Evolutionary conservation across 2,113 vertebrate species (phyloP), one percentile per base, ranked within the genome.

Genomic region (Nansenia antarctica): DNA sequence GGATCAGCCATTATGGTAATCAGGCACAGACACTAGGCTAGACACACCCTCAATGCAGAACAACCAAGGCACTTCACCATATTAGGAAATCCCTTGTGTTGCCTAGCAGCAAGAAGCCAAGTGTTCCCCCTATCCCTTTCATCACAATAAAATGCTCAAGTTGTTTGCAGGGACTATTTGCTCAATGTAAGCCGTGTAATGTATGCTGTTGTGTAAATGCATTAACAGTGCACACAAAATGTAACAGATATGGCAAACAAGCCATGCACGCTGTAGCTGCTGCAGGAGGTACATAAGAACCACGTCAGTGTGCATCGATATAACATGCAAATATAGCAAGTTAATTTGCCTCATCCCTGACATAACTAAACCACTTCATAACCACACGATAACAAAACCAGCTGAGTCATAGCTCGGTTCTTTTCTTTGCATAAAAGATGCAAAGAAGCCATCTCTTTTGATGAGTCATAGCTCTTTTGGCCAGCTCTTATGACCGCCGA

Each of bases 81-180:
- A 91, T 88, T 88, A 90, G 89, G 90, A 89, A 87, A 89, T 87
- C 83, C 85, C 81, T 64, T 73, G 8, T 49, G 89, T 91, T 90
- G 87, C 88, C 79, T 80, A 81, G 88, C 86, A 89, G 74, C 87
- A 70, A 84, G 80, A 89, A 89, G 82, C 87, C 65, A 78, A 82
- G 84, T 83, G 83, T 82, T 77, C 83, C 84, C 82, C 31, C 27
- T 60, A 35, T 76, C 37, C 18, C 18, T 37, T 67, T 57, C 65
- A 27, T 11, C 14, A 31, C 18, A 45, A 37, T 22, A 32, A n/a
- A 60, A 60, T 9, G 30, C n/a, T 45, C n/a, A 18, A 18, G 14
- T 37, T 37, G 35, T n/a, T 37, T 2, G 15, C 14, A 18, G 15
- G 42, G 18, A n/a, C 29, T 8, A 58, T 31, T 31, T 58, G 27